Evolutionary conservation across 2,113 vertebrate genomes (phyloP).

Genomic region (Xenus cinereus): DNA sequence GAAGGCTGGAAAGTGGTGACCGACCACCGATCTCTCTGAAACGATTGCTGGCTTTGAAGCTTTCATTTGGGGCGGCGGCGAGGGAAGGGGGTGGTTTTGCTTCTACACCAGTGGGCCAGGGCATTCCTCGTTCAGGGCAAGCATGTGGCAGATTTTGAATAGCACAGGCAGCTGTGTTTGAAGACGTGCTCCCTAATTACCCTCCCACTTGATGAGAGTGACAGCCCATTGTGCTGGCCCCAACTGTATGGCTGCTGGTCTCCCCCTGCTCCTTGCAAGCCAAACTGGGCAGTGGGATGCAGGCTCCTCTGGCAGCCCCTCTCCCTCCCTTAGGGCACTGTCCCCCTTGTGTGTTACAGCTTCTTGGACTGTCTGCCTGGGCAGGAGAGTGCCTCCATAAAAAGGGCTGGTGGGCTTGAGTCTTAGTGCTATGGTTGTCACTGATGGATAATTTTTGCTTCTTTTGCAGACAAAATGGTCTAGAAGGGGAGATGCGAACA

Average conservation of each 20-base stretch:
- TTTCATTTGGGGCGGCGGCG: background rate
- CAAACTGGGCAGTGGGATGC: background rate
- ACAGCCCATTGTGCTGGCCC: background rate
- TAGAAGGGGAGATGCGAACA: background rate
- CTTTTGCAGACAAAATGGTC: background rate
- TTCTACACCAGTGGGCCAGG: accelerated
- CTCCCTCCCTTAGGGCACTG: background rate
- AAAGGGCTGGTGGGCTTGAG: background rate
- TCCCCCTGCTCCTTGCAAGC: background rate
- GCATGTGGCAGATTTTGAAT: accelerated
- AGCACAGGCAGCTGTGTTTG: background rate
- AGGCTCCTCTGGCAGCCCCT: background rate
- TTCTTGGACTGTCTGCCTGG: background rate
- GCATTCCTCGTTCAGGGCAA: accelerated
- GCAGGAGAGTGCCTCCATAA: background rate
- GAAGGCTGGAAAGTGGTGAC: background rate
- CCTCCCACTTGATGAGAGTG: background rate
- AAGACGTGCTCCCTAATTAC: background rate
- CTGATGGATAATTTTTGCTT: background rate
- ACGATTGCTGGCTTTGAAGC: background rate
- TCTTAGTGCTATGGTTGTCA: background rate
- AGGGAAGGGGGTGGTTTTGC: background rate
- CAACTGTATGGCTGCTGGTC: background rate
- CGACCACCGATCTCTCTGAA: background rate
- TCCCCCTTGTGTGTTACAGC: accelerated